phyloP scores from a whole-genome alignment of 2,888 invertebrate species.

The Acanthoscelides obtectus region DNA sequence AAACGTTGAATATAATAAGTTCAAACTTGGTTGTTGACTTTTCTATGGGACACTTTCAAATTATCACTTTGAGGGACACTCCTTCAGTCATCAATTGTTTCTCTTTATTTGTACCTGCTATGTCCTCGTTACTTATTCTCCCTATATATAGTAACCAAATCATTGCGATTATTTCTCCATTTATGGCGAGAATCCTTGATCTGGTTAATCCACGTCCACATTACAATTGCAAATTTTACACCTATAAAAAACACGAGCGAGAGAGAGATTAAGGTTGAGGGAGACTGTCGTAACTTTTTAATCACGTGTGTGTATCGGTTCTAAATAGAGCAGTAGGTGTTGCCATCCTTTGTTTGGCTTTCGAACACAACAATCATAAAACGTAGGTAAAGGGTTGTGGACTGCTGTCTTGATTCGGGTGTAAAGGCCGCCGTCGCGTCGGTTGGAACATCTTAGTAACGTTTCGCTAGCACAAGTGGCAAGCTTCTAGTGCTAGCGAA shows the following conservation, averaged over 20 bases:
- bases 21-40: too few species aligned
- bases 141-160: not conserved
- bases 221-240: conserved; percentile 7
- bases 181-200: conserved; percentile 3
- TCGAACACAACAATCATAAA: not conserved
- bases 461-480: too few species aligned
- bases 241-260: conserved; percentile 1
- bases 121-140: not conserved
- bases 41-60: too few species aligned
- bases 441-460: too few species aligned
- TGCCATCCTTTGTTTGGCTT: not conserved
- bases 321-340: not conserved
- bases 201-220: conserved; percentile 2
- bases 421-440: too few species aligned
- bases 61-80: too few species aligned
- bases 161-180: not conserved
- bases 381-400: not conserved
- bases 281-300: not conserved
- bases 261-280: not conserved
- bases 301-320: not conserved
- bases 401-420: too few species aligned
- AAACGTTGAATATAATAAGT: too few species aligned
- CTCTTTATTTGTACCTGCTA: too few species aligned
- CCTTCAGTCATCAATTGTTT: too few species aligned
- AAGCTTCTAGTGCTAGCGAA: too few species aligned